Evolutionary conservation across 2,888 invertebrate species (phyloP).

Genomic region (Volucella inanis): DNA sequence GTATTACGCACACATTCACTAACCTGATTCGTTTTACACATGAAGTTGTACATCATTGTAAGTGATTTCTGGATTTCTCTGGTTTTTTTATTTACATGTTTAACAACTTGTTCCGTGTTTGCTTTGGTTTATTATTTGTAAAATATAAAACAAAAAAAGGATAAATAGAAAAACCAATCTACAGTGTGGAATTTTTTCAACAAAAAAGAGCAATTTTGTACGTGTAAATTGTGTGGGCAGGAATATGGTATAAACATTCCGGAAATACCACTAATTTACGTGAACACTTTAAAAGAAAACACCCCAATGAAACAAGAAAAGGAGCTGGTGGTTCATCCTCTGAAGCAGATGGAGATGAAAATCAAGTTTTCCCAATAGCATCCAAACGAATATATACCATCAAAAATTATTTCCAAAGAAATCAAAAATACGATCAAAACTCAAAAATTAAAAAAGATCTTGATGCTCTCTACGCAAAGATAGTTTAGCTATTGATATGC

Average conservation of each 20-base stretch:
- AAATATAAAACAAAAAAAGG: no score
- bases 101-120: no score
- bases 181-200: no score
- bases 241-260: slow-evolving; percentile 20
- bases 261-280: slow-evolving; percentile 23
- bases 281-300: slow-evolving; percentile 22
- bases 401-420: slow-evolving; percentile 33
- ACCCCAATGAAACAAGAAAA: slow-evolving; percentile 5
- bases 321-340: slow-evolving; percentile 4
- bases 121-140: no score
- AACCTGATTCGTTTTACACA: no score
- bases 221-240: slow-evolving; percentile 14
- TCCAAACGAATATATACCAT: slow-evolving; percentile 13
- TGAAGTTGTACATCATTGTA: no score
- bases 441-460: slow-evolving; percentile 33
- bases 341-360: slow-evolving; percentile 19
- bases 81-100: no score
- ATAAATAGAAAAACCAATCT: no score
- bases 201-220: slow-evolving; percentile 19
- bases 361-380: slow-evolving; percentile 9
- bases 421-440: slow-evolving; percentile 20
- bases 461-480: slow-evolving; percentile 30
- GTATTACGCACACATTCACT: no score
- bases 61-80: no score
- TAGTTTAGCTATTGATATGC: slow-evolving; percentile 24